Evolutionary conservation across 2,797 vertebrate genomes (phyloP).

Genomic region (Sebastes diaconus): DNA sequence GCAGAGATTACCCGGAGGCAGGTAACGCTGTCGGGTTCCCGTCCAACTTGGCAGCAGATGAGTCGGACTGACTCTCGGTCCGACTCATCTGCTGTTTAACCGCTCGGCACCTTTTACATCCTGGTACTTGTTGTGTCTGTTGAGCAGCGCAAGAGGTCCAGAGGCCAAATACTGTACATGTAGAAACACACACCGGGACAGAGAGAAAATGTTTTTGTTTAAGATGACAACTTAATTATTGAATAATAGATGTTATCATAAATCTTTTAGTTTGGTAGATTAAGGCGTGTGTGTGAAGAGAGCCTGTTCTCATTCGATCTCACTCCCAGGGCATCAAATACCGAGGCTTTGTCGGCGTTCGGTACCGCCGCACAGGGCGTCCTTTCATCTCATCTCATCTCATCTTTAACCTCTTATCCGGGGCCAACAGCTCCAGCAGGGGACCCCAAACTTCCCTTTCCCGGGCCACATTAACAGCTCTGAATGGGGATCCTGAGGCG

Average conservation of each 20-base stretch:
- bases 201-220: neutral
- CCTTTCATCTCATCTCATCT: too few relatives aligned
- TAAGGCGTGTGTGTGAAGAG: neutral
- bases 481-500: too few relatives aligned
- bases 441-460: too few relatives aligned
- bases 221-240: neutral
- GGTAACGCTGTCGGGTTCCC: neutral
- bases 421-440: too few relatives aligned
- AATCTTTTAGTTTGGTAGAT: neutral
- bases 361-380: too few relatives aligned
- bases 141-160: neutral
- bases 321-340: too few relatives aligned
- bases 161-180: neutral
- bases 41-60: constrained; percentile 24
- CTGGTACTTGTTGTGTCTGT: neutral
- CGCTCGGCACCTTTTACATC: neutral
- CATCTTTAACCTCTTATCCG: too few relatives aligned
- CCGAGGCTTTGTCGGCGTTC: too few relatives aligned
- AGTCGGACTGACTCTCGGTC: neutral
- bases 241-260: neutral
- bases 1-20: neutral
- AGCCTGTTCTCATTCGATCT: too few relatives aligned
- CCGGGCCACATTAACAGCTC: too few relatives aligned
- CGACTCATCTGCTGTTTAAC: neutral
- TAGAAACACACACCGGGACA: neutral